phyloP scores from a whole-genome alignment of 2,888 invertebrate genomes.

The Acronicta aceris region DNA sequence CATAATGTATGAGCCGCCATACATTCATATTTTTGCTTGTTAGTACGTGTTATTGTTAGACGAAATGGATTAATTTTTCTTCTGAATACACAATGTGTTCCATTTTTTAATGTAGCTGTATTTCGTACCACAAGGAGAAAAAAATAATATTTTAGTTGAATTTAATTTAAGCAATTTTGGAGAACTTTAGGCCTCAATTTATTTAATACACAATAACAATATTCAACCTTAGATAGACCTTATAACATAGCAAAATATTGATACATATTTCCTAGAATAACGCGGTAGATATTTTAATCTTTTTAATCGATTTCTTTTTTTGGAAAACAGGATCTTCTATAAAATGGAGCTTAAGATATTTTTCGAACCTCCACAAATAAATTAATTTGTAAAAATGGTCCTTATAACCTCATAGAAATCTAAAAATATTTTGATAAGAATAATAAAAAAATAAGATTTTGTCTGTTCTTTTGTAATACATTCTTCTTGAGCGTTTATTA shows the following conservation, averaged over 20 bases:
- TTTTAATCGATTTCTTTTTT: no score
- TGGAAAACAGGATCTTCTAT: not conserved
- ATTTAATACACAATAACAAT: no score
- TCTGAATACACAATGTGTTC: constrained; percentile 1
- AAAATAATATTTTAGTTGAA: no score
- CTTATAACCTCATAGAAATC: constrained; percentile 8
- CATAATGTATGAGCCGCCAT: constrained; percentile 37
- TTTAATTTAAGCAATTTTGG: no score
- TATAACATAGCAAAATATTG: no score
- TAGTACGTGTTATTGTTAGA: constrained; percentile 32
- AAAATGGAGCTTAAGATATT: constrained; percentile 6
- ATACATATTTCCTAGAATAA: no score
- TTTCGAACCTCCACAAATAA: no score
- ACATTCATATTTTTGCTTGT: constrained; percentile 36
- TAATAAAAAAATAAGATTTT: constrained; percentile 24
- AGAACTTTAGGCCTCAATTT: no score
- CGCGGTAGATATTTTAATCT: no score
- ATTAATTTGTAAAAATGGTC: not conserved
- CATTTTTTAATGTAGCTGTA: constrained; percentile 6
- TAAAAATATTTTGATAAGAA: constrained; percentile 41
- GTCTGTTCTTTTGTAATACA: constrained; percentile 13
- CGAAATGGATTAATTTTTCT: constrained; percentile 30
- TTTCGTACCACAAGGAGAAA: no score
- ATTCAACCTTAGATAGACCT: no score
- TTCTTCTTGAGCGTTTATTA: constrained; percentile 44